Conservation (phyloP, 1,140 invertebrate species). For the Nephotettix cincticeps region DNA sequence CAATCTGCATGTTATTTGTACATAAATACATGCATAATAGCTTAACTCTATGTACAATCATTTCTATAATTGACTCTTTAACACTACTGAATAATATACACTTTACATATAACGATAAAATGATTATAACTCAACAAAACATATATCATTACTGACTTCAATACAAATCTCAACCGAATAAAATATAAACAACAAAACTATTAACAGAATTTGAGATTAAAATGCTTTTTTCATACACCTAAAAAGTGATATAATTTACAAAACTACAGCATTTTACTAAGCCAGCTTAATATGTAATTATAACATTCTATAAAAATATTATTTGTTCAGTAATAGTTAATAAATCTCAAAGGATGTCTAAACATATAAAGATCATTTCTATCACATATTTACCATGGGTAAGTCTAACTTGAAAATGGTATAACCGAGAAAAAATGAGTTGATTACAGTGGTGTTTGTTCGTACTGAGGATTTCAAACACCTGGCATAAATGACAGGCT, state of each 20-base stretch:
- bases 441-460: slow-evolving; percentile 1
- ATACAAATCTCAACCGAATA: slow-evolving; percentile 7
- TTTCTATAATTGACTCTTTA: slow-evolving; percentile 6
- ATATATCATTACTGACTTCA: slow-evolving; percentile 5
- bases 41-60: neutral
- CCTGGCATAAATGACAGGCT: slow-evolving; percentile 1
- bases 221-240: neutral
- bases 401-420: neutral
- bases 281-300: slow-evolving; percentile 10
- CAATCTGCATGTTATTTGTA: slow-evolving; percentile 11
- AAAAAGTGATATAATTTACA: slow-evolving; percentile 10
- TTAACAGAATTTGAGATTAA: slow-evolving; percentile 15
- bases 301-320: neutral
- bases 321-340: slow-evolving; percentile 14
- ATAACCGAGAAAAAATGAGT: neutral
- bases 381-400: slow-evolving; percentile 6
- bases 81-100: neutral
- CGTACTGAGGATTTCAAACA: neutral
- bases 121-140: slow-evolving; percentile 11
- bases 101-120: slow-evolving; percentile 15
- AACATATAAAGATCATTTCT: slow-evolving; percentile 18
- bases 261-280: slow-evolving; percentile 16
- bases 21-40: slow-evolving; percentile 12
- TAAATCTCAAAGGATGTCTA: neutral
- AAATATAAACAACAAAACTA: slow-evolving; percentile 14